Evolutionary conservation across 2,113 vertebrate genomes (phyloP).

Genomic region (Microcebus murinus): DNA sequence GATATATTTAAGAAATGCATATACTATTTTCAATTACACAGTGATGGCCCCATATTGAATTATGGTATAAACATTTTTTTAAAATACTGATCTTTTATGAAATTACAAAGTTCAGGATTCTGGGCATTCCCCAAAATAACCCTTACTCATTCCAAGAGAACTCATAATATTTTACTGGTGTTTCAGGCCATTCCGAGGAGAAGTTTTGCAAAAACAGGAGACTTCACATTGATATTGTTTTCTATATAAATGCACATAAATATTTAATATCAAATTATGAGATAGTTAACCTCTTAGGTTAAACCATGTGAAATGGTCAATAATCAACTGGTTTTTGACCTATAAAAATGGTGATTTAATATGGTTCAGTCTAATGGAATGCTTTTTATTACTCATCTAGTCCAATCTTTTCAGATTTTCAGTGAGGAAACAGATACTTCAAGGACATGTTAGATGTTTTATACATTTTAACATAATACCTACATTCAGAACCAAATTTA

Average conservation of each 20-base stretch:
- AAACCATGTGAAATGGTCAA: not conserved
- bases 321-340: not conserved
- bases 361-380: not conserved
- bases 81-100: not conserved
- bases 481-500: not conserved
- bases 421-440: not conserved
- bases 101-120: not conserved
- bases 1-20: not conserved
- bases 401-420: not conserved
- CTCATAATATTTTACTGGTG: not conserved
- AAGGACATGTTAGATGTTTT: not conserved
- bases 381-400: not conserved
- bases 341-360: not conserved
- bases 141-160: not conserved
- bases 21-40: not conserved
- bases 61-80: not conserved
- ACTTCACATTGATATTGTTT: not conserved
- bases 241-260: not conserved
- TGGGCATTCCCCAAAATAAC: not conserved
- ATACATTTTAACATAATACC: not conserved
- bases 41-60: not conserved
- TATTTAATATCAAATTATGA: not conserved
- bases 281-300: not conserved
- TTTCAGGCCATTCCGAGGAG: not conserved
- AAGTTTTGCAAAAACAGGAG: not conserved